Evolutionary conservation across 2,888 invertebrate species (phyloP), one percentile per base, ranked within the genome.

Genomic region (Matsumyia berberina): DNA sequence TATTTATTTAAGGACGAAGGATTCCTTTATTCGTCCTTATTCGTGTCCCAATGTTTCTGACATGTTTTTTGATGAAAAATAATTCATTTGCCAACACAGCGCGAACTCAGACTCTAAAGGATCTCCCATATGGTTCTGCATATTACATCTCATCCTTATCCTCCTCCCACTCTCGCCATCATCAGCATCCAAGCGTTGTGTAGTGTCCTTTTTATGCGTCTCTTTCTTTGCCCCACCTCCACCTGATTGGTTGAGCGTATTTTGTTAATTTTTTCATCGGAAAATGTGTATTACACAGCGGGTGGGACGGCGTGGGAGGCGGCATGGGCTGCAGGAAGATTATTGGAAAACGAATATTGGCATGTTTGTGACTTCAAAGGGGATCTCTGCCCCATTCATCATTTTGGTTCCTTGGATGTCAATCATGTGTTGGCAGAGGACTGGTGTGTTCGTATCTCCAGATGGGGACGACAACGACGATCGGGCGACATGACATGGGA

Each of bases 311-410:
- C 8, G 31, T n/a, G 51, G 12, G 7, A 42, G 7, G 31, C 24
- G 4, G 24, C 24, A 24, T 24, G 24, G 24, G 24, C 24, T 24
- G 8, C 11, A 4, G 17, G 17, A 57, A 33, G 15, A 58, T 58
- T 70, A 73, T 73, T 73, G 51, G 44, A 29, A 44, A 62, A 42
- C 11, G 62, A 42, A 53, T 73, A 64, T 73, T 73, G 73, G 55
- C 53, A 73, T 62, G 15, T 17, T 55, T 53, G 31, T 31, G 33
- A 64, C 64, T 64, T 73, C 64, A 64, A 73, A 62, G 49, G 44
- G 44, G 17, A 73, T 33, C 33, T 55, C 33, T 55, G 12, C 5
- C 53, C 24, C 51, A 72, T 72, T 62, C 51, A 62, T 72, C 72
- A 72, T 60, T n/a, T 8, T 37, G 51, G 39, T 33, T 60, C 15